A percentile compares a stretch with the other conserved stretches of the same genome.
Conservation (phyloP, 1,140 invertebrate species). For the Euwallacea similis region DNA sequence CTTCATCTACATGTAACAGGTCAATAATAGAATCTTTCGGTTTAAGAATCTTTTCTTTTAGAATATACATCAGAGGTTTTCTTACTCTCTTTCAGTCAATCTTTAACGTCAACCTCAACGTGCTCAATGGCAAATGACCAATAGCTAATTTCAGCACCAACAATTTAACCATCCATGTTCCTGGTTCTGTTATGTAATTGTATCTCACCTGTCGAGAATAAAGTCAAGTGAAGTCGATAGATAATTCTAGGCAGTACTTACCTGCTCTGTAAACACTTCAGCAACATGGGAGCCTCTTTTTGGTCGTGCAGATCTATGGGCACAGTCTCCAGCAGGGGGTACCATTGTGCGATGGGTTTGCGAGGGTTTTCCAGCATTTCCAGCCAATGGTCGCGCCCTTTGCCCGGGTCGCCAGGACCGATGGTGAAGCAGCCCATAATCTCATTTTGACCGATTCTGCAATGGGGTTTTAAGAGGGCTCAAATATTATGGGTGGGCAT, state of each 20-base stretch:
- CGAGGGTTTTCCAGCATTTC: conserved; percentile 85
- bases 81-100: no score
- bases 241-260: not conserved
- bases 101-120: no score
- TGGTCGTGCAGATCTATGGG: conserved; percentile 58
- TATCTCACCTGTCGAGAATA: conserved; percentile 8
- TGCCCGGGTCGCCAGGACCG: conserved; percentile 74
- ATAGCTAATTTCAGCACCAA: conserved; percentile 13
- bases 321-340: conserved; percentile 71
- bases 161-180: conserved; percentile 8
- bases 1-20: no score
- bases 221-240: not conserved
- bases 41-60: no score
- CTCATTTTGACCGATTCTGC: conserved; percentile 83
- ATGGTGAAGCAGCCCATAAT: conserved; percentile 82
- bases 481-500: not conserved
- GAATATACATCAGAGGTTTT: no score
- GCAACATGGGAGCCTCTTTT: conserved; percentile 37
- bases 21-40: no score
- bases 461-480: not conserved
- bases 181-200: conserved; percentile 21
- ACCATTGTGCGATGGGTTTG: conserved; percentile 85
- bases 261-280: conserved; percentile 34
- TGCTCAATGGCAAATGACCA: no score
- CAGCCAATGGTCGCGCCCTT: conserved; percentile 85